Evolutionary conservation across 2,113 vertebrate genomes (phyloP).

Genomic region (Laticauda laticaudata): DNA sequence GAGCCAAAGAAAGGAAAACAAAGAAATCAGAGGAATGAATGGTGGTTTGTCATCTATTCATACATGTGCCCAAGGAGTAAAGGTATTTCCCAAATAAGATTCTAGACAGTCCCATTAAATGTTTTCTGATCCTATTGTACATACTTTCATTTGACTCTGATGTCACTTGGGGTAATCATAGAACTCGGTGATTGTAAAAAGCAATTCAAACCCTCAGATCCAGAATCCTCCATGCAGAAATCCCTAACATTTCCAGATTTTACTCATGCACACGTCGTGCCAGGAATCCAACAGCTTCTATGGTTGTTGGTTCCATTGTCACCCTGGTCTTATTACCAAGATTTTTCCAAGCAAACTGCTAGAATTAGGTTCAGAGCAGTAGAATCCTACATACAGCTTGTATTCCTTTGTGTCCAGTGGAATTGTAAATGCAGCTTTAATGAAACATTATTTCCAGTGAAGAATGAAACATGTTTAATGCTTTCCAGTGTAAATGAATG

Average conservation of each 20-base stretch:
- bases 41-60: constrained; percentile 64
- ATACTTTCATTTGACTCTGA: background rate
- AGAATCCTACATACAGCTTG: background rate
- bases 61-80: constrained; percentile 74
- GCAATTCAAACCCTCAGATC: background rate
- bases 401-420: background rate
- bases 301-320: background rate
- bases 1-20: constrained; percentile 64
- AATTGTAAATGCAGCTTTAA: background rate
- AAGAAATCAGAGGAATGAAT: constrained; percentile 74
- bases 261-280: background rate
- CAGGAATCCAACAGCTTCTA: background rate
- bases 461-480: background rate
- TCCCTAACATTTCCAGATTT: background rate
- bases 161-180: background rate
- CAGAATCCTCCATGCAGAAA: background rate
- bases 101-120: background rate
- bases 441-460: background rate
- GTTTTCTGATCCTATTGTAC: background rate
- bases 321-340: background rate
- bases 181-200: background rate
- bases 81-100: constrained; percentile 64
- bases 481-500: background rate
- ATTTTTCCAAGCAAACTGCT: background rate
- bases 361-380: background rate